Evolutionary conservation across 92 coral and sea anemone genomes (phyloP), one percentile per base, ranked within the genome.

Genomic region (Porites rus): DNA sequence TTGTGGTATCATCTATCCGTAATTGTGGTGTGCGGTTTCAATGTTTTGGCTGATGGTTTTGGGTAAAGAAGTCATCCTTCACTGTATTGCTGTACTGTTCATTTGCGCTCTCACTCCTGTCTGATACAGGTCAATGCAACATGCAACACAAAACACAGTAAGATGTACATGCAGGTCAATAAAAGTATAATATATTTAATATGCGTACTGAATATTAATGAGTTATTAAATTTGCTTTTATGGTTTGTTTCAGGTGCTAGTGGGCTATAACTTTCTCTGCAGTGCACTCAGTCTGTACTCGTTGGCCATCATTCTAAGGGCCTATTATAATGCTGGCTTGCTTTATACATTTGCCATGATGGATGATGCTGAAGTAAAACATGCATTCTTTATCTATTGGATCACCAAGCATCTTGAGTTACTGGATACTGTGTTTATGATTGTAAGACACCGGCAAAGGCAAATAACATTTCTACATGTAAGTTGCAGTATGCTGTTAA

Each of bases 361-460:
- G 8, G 80, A 82, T 25, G 92, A 94, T 61, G 73, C 91, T n/a
- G 80, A 65, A 20, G 93, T 93, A 20, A 86, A 93, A 69, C 99
- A 95, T 74, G 98, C 94, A 10, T 74, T 95, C 46, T 71, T 56
- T 51, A 83, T 96, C 38, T 96, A 95, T 89, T 87, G 86, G 88
- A 25, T 91, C 77, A 96, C 99, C 51, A 96, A 96, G 89, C 82
- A 75, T 77, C 61, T 96, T 9, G 99, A 96, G 62, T 76, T 96
- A 72, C 51, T 96, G 69, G 99, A 96, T 68, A 96, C 99, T 25
- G 91, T 95, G 18, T 93, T 96, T 72, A 96, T 96, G 99, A 93
- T 96, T 67, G 72, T 96, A 51, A 90, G 99, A 24, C 99, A 96
- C 91, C 89, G 89, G 54, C 94, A 93, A 52, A 75, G 99, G 61